These are phyloP conservation scores for Otolemur garnettii DNA, from an alignment of 2,113 vertebrate species.

Conservation along the genomic window DNA sequence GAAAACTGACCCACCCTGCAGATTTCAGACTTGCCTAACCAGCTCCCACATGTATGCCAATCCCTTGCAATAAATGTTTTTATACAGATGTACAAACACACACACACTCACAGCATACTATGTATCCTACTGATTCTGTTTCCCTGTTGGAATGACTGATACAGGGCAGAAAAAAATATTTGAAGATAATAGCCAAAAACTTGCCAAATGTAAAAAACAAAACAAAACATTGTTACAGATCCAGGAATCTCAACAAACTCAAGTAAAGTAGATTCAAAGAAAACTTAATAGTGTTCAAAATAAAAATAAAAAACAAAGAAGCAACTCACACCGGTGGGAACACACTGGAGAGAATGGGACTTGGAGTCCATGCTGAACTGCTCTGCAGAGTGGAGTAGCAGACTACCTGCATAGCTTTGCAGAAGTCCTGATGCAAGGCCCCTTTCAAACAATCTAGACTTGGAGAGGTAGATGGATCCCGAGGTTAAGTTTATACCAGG, in stretches of 20 bases:
- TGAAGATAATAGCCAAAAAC: background rate
- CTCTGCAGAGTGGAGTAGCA: background rate
- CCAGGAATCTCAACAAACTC: constrained; percentile 25
- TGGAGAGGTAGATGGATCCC: background rate
- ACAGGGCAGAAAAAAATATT: background rate
- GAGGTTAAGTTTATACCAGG: background rate
- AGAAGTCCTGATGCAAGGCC: background rate
- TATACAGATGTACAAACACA: background rate
- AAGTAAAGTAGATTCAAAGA: background rate
- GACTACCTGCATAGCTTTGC: background rate
- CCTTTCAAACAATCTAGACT: background rate
- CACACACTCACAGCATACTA: background rate
- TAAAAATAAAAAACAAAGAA: background rate
- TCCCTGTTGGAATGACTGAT: background rate
- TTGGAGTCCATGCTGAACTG: background rate
- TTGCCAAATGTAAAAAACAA: background rate
- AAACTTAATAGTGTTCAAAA: background rate
- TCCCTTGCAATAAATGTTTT: constrained; percentile 15
- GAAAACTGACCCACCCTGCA: background rate
- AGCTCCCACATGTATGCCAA: background rate
- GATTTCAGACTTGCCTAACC: background rate
- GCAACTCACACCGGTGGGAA: background rate
- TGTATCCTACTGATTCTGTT: background rate
- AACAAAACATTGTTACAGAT: constrained; percentile 33
- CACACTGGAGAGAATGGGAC: background rate